Evolutionary conservation across 2,113 vertebrate genomes (phyloP), one percentile per base, ranked within the genome.

Genomic region (Formicarius rufipectus): DNA sequence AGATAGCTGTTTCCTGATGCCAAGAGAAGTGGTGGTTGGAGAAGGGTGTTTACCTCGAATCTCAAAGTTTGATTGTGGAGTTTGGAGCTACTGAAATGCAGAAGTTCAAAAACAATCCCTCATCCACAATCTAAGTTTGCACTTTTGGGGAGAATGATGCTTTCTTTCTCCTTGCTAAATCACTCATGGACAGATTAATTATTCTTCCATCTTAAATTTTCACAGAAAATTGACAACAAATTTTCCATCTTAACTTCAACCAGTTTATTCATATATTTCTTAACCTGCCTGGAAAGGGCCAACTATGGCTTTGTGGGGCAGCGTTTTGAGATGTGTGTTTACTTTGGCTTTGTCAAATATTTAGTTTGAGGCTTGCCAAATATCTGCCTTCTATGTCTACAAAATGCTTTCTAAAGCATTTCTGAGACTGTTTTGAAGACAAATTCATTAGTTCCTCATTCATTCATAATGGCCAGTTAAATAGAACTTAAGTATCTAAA

Each of bases 401-500:
- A 81, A 27, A 93, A 76, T 82, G 39, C 66, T 91, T 84, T 37
- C 21, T 59, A 68, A 84, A 92, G n/a, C n/a, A n/a, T n/a, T 84
- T 92, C 56, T 68, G 42, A 82, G 69, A 49, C 59, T 89, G 37
- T 75, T 94, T 81, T 69, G 81, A 89, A 95, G 84, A 52, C 40
- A 52, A 91, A 64, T 87, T 87, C 28, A n/a, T 92, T 94, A 95
- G 27, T 89, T 85, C 23, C 49, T 22, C 58, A 42, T 9, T 83
- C 52, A 76, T 67, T 89, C 40, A 21, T 85, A 93, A 92, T 80
- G 87, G 55, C 90, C 28, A 30, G 73, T 95, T 88, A 92, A 94
- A 62, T 69, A 88, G 90, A 91, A 83, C 72, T 82, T 82, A 87
- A 68, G 63, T 85, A 88, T 45, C 72, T 90, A 40, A 87, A 90